Conservation (phyloP, 1,140 invertebrate species). For the Panulirus ornatus region DNA sequence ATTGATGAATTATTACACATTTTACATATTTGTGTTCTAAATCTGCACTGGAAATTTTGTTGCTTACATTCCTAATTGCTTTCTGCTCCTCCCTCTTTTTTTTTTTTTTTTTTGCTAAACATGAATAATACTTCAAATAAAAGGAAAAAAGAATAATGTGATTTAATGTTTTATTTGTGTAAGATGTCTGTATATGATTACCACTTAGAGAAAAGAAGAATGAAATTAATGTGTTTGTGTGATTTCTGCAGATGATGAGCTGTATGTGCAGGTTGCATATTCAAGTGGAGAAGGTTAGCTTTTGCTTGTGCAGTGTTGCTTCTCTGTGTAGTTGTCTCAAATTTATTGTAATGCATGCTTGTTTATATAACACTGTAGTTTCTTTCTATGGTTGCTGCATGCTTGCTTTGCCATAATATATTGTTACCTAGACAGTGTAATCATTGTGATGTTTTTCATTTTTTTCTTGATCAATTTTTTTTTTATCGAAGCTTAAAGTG, state of each 20-base stretch:
- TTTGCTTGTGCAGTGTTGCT: neutral
- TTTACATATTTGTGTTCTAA: too few species aligned
- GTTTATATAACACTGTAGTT: neutral
- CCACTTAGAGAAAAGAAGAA: too few species aligned
- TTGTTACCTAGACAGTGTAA: neutral
- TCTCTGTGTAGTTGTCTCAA: neutral
- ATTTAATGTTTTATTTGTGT: too few species aligned
- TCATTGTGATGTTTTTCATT: neutral
- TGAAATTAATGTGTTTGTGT: conserved; percentile 16
- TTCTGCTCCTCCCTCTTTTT: too few species aligned
- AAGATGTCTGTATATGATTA: too few species aligned
- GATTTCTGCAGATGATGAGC: conserved; percentile 45
- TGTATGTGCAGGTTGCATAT: conserved; percentile 35
- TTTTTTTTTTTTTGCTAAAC: too few species aligned
- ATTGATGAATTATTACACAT: too few species aligned
- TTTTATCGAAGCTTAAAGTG: neutral
- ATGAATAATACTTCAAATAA: too few species aligned
- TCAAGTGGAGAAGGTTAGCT: conserved; percentile 48
- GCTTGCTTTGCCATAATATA: neutral
- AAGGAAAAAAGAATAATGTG: too few species aligned
- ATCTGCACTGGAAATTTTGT: too few species aligned
- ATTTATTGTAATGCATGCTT: neutral
- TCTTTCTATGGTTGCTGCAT: neutral
- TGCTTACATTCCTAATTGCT: too few species aligned
- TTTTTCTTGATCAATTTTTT: neutral